Base-by-base conservation (phyloP, 2,888 invertebrate species). In the Orthonychiurus folsomi region DNA sequence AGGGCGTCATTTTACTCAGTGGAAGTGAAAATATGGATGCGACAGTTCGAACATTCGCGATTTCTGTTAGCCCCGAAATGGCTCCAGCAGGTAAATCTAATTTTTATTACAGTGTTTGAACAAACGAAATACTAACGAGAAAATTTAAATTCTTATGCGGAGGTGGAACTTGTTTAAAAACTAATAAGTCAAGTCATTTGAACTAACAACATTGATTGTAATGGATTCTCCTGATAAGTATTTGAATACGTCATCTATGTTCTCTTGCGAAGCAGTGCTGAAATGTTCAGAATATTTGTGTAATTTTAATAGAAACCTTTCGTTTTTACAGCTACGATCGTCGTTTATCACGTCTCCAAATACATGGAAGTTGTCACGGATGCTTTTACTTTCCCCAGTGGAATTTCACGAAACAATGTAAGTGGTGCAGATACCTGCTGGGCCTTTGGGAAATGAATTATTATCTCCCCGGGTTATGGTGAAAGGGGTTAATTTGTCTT, bases 311-410 rank as follows among this genome's bases (percentile, higher is more conserved):
- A n/a, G n/a, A n/a, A n/a, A n/a, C n/a, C n/a, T n/a, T n/a, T n/a
- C n/a, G n/a, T n/a, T n/a, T n/a, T n/a, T n/a, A n/a, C n/a, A 25
- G 87, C 94, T 18, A 93, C 93, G 0, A 83, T 92, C 47, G 84
- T 94, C 23, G 91, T 91, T 57, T 96, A 93, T 84, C 85, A 88
- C 76, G 84, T 93, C 1, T 86, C 86, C 3, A 76, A 77, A 56
- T 85, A 87, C 71, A 93, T 90, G 0, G 88, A 88, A 74, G 87
- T 95, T 57, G 84, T 93, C 0, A 90, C 90, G 0, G 96, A 96
- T 79, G 89, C 92, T 63, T 80, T 96, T 63, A 94, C 94, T n/a
- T 93, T 95, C 81, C 93, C 93, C 0, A 93, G 95, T 78, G 94
- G 94, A 65, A 91, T 95, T 71, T 89, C 93, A 1, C 79, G 92